A percentile compares a stretch with the other conserved stretches of the same genome.
Evolutionary conservation across 2,888 invertebrate genomes (phyloP).

Genomic region (Cacoxenus indagator): DNA sequence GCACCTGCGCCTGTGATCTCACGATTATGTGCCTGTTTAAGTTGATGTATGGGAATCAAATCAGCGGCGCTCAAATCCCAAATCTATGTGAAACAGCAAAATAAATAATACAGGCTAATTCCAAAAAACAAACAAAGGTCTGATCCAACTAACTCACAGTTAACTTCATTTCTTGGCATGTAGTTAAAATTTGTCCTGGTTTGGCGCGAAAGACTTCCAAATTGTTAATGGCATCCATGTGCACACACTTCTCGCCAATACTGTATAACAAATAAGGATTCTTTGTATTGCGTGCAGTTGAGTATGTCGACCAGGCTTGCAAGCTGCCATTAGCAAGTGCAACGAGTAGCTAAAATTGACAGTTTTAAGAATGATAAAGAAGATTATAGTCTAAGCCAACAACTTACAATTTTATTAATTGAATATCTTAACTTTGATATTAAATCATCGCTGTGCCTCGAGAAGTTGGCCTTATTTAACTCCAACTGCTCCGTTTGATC

Average conservation of each 20-base stretch:
- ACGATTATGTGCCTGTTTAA: conserved; percentile 28
- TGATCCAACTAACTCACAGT: conserved; percentile 48
- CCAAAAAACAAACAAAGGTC: neutral
- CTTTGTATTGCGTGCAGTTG: conserved; percentile 53
- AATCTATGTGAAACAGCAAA: conserved; percentile 46
- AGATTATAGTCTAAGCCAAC: too few relatives aligned
- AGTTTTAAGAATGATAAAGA: neutral
- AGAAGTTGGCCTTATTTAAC: conserved; percentile 52
- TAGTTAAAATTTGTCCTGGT: conserved; percentile 56
- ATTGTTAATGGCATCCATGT: conserved; percentile 61
- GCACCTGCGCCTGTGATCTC: conserved; percentile 48
- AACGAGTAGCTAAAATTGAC: conserved; percentile 60
- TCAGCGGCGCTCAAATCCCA: conserved; percentile 68
- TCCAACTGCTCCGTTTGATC: conserved; percentile 45
- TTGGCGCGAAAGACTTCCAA: conserved; percentile 56
- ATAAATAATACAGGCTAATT: neutral
- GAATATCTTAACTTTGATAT: conserved; percentile 64
- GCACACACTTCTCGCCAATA: conserved; percentile 61
- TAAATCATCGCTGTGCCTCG: conserved; percentile 55
- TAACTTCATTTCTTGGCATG: conserved; percentile 59
- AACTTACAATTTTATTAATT: conserved; percentile 57
- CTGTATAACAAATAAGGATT: conserved; percentile 63
- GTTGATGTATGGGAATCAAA: conserved; percentile 42
- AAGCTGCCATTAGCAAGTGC: conserved; percentile 60
- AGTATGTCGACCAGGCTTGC: conserved; percentile 68